These are phyloP conservation scores for Erebia epiphron DNA, from an alignment of 2,888 invertebrate species.

Conservation along the genomic window DNA sequence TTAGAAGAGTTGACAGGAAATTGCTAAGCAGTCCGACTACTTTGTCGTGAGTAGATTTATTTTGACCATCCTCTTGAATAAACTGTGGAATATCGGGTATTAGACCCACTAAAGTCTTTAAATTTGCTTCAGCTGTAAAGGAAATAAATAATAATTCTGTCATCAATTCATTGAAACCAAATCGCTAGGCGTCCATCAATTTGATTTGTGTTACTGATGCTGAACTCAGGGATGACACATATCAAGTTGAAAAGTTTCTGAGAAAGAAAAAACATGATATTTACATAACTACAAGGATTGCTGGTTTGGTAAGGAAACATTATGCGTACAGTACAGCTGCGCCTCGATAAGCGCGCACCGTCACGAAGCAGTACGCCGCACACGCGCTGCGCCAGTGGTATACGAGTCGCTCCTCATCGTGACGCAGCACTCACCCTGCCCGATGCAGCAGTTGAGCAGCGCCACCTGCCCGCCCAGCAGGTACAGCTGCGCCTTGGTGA, in stretches of 20 bases:
- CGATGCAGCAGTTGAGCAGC: slow-evolving; percentile 93
- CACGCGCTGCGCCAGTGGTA: slow-evolving; percentile 85
- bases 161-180: no score
- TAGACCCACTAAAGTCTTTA: slow-evolving; percentile 92
- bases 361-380: slow-evolving; percentile 97
- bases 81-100: slow-evolving; percentile 89
- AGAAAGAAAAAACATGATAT: no score
- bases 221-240: no score
- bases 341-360: slow-evolving; percentile 92
- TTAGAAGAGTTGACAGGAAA: slow-evolving; percentile 90
- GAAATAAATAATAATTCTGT: not conserved
- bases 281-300: no score
- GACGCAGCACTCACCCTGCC: slow-evolving; percentile 86
- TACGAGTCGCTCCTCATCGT: not conserved
- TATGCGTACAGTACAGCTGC: slow-evolving; percentile 76
- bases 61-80: slow-evolving; percentile 89
- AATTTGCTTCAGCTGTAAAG: slow-evolving; percentile 92
- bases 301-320: no score
- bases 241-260: no score
- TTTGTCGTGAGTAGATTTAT: slow-evolving; percentile 88
- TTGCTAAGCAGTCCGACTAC: slow-evolving; percentile 88
- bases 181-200: no score
- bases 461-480: slow-evolving; percentile 94
- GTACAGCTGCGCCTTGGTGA: slow-evolving; percentile 91
- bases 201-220: no score